These are phyloP conservation scores for Netelia melanura DNA, from an alignment of 2,888 invertebrate species.

Conservation along the genomic window DNA sequence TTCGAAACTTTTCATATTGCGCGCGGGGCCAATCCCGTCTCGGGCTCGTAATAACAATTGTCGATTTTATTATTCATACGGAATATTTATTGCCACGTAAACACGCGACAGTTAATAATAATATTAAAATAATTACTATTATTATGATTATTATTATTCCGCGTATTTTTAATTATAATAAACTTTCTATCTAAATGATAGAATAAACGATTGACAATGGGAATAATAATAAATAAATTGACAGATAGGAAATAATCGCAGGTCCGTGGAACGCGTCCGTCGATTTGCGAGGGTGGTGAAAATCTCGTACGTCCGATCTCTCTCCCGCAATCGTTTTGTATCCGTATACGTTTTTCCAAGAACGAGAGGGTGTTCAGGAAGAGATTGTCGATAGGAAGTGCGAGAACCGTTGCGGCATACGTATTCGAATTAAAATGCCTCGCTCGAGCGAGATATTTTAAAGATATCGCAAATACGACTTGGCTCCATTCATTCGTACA, in stretches of 20 bases:
- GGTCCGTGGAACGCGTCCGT: slow-evolving; percentile 5
- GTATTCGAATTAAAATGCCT: background rate
- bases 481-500: background rate
- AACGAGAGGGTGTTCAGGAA: slow-evolving; percentile 49
- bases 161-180: background rate
- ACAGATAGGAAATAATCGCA: background rate
- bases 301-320: slow-evolving; percentile 43
- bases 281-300: slow-evolving; percentile 40
- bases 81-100: background rate
- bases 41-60: background rate
- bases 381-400: slow-evolving; percentile 26
- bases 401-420: background rate
- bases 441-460: background rate
- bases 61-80: background rate
- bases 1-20: slow-evolving; percentile 29
- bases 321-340: slow-evolving; percentile 26
- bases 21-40: background rate
- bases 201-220: background rate
- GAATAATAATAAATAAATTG: background rate
- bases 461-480: background rate
- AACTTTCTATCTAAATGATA: no score
- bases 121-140: background rate
- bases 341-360: slow-evolving; percentile 32
- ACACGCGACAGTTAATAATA: no score
- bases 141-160: background rate